phyloP scores from a whole-genome alignment of 2,888 invertebrate species.

The Trachelus tabidus region DNA sequence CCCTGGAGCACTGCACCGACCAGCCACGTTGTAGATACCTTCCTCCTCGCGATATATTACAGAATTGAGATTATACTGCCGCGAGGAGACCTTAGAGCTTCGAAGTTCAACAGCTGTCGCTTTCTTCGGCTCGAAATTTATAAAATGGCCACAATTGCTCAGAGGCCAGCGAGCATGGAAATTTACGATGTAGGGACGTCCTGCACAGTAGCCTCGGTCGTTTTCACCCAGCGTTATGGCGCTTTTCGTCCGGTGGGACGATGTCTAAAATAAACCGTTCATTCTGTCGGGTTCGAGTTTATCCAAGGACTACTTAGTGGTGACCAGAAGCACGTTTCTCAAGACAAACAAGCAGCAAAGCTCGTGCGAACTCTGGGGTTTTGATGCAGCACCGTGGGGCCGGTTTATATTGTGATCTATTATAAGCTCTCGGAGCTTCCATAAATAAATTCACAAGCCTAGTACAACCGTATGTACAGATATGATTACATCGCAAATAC shows the following conservation, averaged over 20 bases:
- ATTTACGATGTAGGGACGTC: neutral
- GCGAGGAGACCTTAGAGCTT: neutral
- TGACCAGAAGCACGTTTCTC: slow-evolving; percentile 7
- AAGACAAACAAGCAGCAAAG: slow-evolving; percentile 5
- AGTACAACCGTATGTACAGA: neutral
- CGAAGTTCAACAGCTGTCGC: neutral
- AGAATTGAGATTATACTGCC: neutral
- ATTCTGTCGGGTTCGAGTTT: slow-evolving; percentile 6
- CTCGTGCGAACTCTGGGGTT: neutral
- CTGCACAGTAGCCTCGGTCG: neutral
- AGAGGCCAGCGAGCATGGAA: neutral
- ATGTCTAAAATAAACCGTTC: neutral
- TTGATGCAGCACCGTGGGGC: neutral
- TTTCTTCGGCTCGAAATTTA: neutral
- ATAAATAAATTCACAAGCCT: slow-evolving; percentile 41
- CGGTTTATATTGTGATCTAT: slow-evolving; percentile 52
- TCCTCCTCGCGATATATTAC: neutral
- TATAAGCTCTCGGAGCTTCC: slow-evolving; percentile 42
- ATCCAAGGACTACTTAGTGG: slow-evolving; percentile 8
- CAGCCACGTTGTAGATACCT: neutral
- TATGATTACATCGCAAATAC: neutral
- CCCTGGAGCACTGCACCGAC: neutral
- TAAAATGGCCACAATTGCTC: neutral
- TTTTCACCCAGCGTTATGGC: neutral
- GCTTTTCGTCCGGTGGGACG: neutral